Percentiles rank a stretch among this genome's conserved stretches.
Conservation (phyloP, 2,113 vertebrate genomes). For the Raphicerus campestris region DNA sequence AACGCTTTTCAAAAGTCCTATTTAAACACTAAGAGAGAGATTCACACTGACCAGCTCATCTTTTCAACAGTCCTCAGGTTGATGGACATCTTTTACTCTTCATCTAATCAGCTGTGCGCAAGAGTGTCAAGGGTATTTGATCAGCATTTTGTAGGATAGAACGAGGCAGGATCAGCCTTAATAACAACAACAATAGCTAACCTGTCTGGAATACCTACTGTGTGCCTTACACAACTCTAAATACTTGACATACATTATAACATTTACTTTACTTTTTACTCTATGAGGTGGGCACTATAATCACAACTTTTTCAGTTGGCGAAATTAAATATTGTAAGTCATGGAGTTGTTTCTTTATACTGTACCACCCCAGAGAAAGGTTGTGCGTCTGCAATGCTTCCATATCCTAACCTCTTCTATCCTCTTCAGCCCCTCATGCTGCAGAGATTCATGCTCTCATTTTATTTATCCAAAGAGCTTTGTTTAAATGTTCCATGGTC, state of each 20-base stretch:
- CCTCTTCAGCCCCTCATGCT: neutral
- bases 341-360: rapidly evolving
- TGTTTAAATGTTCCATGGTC: neutral
- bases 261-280: neutral
- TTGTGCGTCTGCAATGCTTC: rapidly evolving
- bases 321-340: neutral
- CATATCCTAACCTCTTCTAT: neutral
- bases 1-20: neutral
- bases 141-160: neutral
- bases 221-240: neutral
- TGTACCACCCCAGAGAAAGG: rapidly evolving
- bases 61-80: neutral
- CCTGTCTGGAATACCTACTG: neutral
- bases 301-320: neutral
- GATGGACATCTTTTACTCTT: neutral
- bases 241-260: neutral
- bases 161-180: neutral
- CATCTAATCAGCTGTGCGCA: neutral
- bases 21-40: neutral
- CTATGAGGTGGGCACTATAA: no score
- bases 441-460: neutral
- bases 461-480: neutral
- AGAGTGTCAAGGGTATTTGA: neutral
- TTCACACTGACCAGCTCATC: neutral
- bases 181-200: neutral